These are phyloP conservation scores for Virgularia gustaviana DNA, from an alignment of 92 coral and sea anemone species.

Conservation along the genomic window DNA sequence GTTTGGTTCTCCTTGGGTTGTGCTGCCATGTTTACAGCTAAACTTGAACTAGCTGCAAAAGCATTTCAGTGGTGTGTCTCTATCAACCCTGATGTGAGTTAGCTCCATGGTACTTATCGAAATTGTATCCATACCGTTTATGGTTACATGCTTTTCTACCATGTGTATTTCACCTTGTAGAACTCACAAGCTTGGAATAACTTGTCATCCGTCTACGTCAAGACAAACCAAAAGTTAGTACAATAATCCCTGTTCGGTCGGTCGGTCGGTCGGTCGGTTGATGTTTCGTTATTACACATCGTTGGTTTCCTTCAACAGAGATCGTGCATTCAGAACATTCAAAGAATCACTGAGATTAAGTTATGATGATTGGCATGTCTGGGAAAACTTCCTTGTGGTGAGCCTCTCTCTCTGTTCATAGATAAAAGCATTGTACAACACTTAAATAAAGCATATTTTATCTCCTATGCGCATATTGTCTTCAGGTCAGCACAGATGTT, in stretches of 20 bases:
- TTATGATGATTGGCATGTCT: conserved; percentile 90
- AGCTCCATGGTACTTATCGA: neutral
- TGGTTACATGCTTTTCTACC: neutral
- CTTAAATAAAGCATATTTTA: neutral
- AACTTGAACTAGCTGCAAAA: conserved; percentile 67
- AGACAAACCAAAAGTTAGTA: conserved; percentile 72
- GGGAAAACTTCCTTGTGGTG: conserved; percentile 93
- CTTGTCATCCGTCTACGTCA: conserved; percentile 72
- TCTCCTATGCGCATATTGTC: neutral
- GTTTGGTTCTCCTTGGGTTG: conserved; percentile 98
- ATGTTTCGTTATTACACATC: neutral
- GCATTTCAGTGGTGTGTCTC: conserved; percentile 92
- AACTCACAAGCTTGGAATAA: conserved; percentile 96
- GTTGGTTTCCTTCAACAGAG: conserved; percentile 30
- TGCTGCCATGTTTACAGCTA: conserved; percentile 74
- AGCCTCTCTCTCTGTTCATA: neutral
- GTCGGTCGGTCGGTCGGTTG: too few relatives aligned
- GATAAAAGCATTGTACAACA: neutral
- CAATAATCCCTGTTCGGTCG: neutral
- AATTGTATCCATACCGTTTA: neutral
- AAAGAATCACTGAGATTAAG: conserved; percentile 76
- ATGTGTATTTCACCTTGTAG: conserved; percentile 35
- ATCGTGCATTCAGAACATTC: conserved; percentile 70
- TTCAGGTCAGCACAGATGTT: conserved; percentile 77
- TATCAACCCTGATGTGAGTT: conserved; percentile 66